Base-by-base conservation (phyloP, 23 tunicate genomes). In the Botrylloides violaceus region DNA sequence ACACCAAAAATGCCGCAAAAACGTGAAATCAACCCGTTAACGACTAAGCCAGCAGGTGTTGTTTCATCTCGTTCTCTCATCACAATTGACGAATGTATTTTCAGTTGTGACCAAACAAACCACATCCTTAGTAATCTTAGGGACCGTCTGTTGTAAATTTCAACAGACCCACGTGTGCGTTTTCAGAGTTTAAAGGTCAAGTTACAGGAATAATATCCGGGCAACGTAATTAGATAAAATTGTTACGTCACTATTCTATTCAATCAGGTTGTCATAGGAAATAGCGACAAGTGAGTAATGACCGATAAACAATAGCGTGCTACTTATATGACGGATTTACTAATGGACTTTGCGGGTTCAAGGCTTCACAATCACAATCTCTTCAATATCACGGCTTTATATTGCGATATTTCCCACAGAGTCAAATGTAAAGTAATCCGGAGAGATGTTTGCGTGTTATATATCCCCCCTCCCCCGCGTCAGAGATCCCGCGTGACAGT, bases 261-360 rank as follows among this genome's bases (percentile, higher is more conserved):
- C 12, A 43, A 7, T 7, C 12, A 43, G 53, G 53, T 43, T 43
- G 12, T 43, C 53, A 43, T 43, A 43, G 53, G 53, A 43, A 43
- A 43, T 43, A 15, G 53, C 53, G 53, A 7, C 53, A 9, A 7
- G 53, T 43, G 9, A 15, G 12, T 43, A 15, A 43, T 43, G 15
- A 15, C 53, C 53, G 53, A 43, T 43, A 15, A 43, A 43, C 53
- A 15, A 15, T 15, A 15, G 53, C 53, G 15, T 43, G 53, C 9
- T 43, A 15, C 15, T 43, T 15, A 9, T 7, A 43, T 43, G 15
- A 7, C 53, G 53, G 53, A 15, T 43, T 9, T 15, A 15, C 15
- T 43, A 43, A 43, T 43, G 53, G 53, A 43, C 53, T 43, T 43
- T 43, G 53, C 53, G 53, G 53, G 53, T 43, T 43, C 53, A 43